Evolutionary conservation across 2,797 vertebrate genomes (phyloP).

Genomic region (Poecilia gillii): DNA sequence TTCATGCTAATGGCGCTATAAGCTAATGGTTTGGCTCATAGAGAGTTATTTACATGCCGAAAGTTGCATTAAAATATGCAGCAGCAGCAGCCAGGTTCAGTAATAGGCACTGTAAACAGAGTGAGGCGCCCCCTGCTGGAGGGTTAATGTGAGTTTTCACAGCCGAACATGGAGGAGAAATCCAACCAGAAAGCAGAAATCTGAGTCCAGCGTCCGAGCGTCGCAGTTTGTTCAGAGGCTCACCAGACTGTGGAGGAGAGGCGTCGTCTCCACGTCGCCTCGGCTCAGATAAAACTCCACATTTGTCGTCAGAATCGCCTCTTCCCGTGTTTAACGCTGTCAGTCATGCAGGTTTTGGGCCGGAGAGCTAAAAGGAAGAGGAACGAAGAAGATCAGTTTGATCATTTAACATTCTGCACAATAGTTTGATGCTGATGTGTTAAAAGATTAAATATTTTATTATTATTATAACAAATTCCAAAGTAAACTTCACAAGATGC

Average conservation of each 20-base stretch:
- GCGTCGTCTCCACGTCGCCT: background rate
- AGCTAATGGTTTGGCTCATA: slow-evolving; percentile 33
- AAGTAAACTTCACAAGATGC: background rate
- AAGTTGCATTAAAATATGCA: slow-evolving; percentile 72
- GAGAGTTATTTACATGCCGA: slow-evolving; percentile 54
- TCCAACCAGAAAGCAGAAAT: slow-evolving; percentile 65
- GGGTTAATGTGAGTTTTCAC: slow-evolving; percentile 28
- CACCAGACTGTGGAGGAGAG: slow-evolving; percentile 18
- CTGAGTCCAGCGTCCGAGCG: slow-evolving; percentile 23
- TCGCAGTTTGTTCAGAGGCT: slow-evolving; percentile 20
- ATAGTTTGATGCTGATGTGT: no score
- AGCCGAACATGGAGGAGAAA: slow-evolving; percentile 18
- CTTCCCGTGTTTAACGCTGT: slow-evolving; percentile 81
- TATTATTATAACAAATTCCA: no score
- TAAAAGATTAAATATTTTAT: no score
- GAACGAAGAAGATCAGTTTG: slow-evolving; percentile 12
- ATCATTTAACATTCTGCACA: background rate
- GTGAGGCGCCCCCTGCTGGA: slow-evolving; percentile 58
- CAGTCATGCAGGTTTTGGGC: slow-evolving; percentile 95
- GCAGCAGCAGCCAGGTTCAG: slow-evolving; percentile 69
- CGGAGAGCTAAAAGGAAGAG: slow-evolving; percentile 84
- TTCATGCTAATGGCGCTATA: slow-evolving; percentile 17
- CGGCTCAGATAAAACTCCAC: background rate
- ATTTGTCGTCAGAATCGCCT: slow-evolving; percentile 79
- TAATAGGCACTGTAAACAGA: slow-evolving; percentile 69